Base-by-base conservation (phyloP, 2,113 vertebrate genomes). In the Cyphomyrus plagiostoma region DNA sequence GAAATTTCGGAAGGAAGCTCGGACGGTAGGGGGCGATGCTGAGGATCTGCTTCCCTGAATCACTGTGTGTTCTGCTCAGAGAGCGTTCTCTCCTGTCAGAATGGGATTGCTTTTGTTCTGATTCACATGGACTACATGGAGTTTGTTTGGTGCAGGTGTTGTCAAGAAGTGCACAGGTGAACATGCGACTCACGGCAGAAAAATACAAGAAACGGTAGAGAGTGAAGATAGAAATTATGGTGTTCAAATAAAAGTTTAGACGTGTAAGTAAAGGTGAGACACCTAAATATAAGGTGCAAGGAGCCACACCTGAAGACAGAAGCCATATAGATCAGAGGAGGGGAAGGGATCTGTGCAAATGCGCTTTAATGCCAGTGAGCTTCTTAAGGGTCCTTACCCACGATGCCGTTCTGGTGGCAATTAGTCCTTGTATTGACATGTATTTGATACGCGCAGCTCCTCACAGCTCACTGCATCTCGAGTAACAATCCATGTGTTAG, bases 1-100 rank as follows among this genome's bases (percentile, higher is more conserved):
- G 98, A 99, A 94, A 96, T 97, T 92, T 97, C 97, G 56, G 97
- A 99, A 93, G 98, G 97, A 87, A 96, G 94, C 94, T 97, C 95
- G 23, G 98, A 99, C 97, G 98, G 98, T 99, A 93, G 90, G 46
- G 1, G 6, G 21, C 3, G 30, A 46, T 45, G 70, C 30, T 1
- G 70, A 77, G 70, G n/a, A 11, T 45, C 15, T 4, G 45, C 19
- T 13, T 46, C 10, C 80, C 42, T 1, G 80, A 83, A 46, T 39
- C 30, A 0, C 62, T 66, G n/a, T 26, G 58, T n/a, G 0, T 66
- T 66, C 62, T 26, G 62, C 23, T 9, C 2, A 26, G 26, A 11
- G 62, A 66, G n/a, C 10, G 13, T 7, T 35, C n/a, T 74, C 26
- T 74, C 26, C 10, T 1, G 3, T 4, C 26, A 70, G n/a, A 30